Percentiles rank a stretch among this genome's conserved stretches.
Evolutionary conservation across 2,113 vertebrate species (phyloP).

Genomic region (Turdus rufiventris): DNA sequence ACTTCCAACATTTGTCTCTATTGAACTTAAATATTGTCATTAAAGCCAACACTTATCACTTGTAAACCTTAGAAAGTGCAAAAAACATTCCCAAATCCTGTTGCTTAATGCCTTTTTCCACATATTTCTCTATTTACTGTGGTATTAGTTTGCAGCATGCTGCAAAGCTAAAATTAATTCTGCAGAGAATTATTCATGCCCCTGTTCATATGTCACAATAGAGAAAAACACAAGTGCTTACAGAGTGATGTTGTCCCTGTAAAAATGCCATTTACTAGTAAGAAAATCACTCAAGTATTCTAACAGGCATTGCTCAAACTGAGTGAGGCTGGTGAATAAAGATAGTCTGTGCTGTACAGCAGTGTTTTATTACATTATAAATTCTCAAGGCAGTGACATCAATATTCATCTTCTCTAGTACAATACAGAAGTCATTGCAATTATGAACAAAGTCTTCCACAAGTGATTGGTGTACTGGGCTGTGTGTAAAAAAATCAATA

Average conservation of each 20-base stretch:
- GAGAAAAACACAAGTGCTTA: not conserved
- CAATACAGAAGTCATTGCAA: conserved; percentile 22
- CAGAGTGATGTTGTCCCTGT: not conserved
- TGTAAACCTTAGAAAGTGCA: not conserved
- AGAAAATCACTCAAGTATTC: not conserved
- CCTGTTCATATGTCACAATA: not conserved
- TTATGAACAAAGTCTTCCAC: conserved; percentile 21
- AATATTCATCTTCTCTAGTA: conserved; percentile 40
- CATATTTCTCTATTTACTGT: not conserved
- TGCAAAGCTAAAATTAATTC: not conserved
- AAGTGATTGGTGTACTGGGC: not conserved
- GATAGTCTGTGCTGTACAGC: not conserved
- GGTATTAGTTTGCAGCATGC: not conserved
- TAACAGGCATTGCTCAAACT: not conserved
- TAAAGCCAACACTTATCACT: not conserved
- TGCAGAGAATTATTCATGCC: not conserved
- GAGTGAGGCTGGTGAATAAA: not conserved
- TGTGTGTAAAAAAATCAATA: conserved; percentile 29
- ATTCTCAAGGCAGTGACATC: conserved; percentile 8
- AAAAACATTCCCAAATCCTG: not conserved
- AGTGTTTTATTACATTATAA: conserved; percentile 41
- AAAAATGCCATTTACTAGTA: not conserved
- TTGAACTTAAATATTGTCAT: not conserved
- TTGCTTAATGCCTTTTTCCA: not conserved
- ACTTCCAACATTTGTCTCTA: not conserved